Evolutionary conservation across 1,140 invertebrate species (phyloP), one percentile per base, ranked within the genome.

Genomic region (Brachionus angularis): DNA sequence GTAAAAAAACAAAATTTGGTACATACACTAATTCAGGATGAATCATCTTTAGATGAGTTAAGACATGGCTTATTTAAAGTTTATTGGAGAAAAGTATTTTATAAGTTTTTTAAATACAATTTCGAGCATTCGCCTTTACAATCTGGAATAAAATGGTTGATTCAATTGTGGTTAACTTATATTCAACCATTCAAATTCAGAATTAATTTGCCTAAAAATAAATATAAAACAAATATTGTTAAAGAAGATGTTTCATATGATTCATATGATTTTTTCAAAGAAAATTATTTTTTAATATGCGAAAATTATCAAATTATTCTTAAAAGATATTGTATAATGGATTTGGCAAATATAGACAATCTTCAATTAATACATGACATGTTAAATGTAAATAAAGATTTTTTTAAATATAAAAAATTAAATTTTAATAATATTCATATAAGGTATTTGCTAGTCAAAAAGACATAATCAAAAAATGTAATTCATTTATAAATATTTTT

Each of bases 61-160:
- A 36, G 53, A 39, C 16, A 58, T 23, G 33, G 36, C n/a, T 8
- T 67, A 2, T 67, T 67, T n/a, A 47, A 46, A 49, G 18, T 67
- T 4, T 67, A 67, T 25, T 67, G 62, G 62, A 18, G 62, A 25
- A 67, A 46, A 42, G 34, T 42, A 10, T 67, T 67, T 36, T 67
- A 47, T 33, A 67, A 67, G 47, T 67, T 47, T 34, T 67, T 67
- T n/a, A 18, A 16, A 7, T 50, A 67, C 31, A 46, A 67, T 67
- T 10, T 67, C 2, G 62, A 46, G 2, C 62, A 67, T 21, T 67
- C 39, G 62, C 7, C 62, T 3, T 67, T 67, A 3, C 16, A 46
- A 2, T 5, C 23, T 8, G 21, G 23, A n/a, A 31, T 67, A 10
- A 67, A 67, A 50, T 67, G 62, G 62, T 25, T 67, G 0, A 23